These are phyloP conservation scores for Sminthurides aquaticus DNA, from an alignment of 2,888 invertebrate species.

Conservation along the genomic window DNA sequence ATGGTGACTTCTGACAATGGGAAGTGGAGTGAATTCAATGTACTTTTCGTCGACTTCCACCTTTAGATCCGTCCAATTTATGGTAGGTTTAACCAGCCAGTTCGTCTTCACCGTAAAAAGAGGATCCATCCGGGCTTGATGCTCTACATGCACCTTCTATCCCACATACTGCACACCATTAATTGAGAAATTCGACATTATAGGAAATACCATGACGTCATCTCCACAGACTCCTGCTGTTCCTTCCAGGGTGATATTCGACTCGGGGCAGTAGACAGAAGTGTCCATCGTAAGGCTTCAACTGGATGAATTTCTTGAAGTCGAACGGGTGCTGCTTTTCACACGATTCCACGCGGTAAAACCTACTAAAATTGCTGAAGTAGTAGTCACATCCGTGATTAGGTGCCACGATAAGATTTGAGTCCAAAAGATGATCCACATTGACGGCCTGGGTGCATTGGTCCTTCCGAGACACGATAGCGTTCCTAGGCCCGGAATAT, in stretches of 20 bases:
- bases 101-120: slow-evolving; percentile 21
- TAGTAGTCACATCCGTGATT: slow-evolving; percentile 17
- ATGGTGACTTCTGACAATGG: background rate
- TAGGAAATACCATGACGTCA: slow-evolving; percentile 22
- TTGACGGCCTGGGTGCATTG: slow-evolving; percentile 17
- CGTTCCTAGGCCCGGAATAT: slow-evolving; percentile 22
- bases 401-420: slow-evolving; percentile 13
- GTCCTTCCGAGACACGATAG: background rate
- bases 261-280: slow-evolving; percentile 24
- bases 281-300: slow-evolving; percentile 14
- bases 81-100: slow-evolving; percentile 19
- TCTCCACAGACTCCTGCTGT: slow-evolving; percentile 13
- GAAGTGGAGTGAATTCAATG: background rate
- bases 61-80: slow-evolving; percentile 7
- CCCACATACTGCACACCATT: slow-evolving; percentile 17
- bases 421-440: background rate
- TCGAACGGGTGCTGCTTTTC: background rate
- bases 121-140: slow-evolving; percentile 11
- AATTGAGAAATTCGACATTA: slow-evolving; percentile 19
- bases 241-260: slow-evolving; percentile 10
- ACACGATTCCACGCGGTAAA: slow-evolving; percentile 7
- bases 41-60: background rate
- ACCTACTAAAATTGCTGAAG: too few species aligned
- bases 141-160: slow-evolving; percentile 2
- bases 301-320: slow-evolving; percentile 19